Percentiles rank a stretch among this genome's conserved stretches.
Evolutionary conservation across 37 sponge, comb jelly and placozoan species (phyloP).

Genomic region (Cladorhizidae sp.): DNA sequence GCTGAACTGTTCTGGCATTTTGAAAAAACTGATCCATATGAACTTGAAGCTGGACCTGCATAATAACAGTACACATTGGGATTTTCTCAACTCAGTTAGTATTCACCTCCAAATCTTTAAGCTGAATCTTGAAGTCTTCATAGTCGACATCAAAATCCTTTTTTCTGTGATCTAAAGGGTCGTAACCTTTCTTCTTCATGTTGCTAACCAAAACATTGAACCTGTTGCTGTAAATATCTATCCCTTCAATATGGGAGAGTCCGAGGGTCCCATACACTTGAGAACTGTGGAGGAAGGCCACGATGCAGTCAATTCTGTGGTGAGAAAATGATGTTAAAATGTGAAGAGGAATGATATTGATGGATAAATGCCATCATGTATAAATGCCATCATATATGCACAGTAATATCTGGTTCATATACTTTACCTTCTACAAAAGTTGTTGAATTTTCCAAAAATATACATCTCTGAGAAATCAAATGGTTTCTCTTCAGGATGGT

Average conservation of each 20-base stretch:
- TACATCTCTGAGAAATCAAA: conserved; percentile 99
- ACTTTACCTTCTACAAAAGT: conserved; percentile 78
- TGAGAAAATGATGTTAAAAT: no score
- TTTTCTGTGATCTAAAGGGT: conserved; percentile 82
- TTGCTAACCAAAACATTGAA: conserved; percentile 69
- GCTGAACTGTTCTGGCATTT: conserved; percentile 17
- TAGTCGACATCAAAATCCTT: conserved; percentile 91
- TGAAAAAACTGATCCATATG: conserved; percentile 65
- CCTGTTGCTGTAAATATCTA: conserved; percentile 73
- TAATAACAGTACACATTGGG: neutral
- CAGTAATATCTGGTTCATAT: neutral
- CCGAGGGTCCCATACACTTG: conserved; percentile 74
- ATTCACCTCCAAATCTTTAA: conserved; percentile 60
- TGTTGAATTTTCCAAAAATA: conserved; percentile 98
- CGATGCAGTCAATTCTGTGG: conserved; percentile 71
- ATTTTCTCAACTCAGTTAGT: neutral
- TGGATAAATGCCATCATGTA: neutral
- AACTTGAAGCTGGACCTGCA: conserved; percentile 61
- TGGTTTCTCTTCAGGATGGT: conserved; percentile 85
- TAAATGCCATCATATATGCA: neutral
- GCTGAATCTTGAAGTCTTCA: conserved; percentile 87
- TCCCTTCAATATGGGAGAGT: conserved; percentile 90
- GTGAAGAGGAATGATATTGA: neutral
- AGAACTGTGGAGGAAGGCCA: conserved; percentile 64
- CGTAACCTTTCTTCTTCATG: conserved; percentile 93